Evolutionary conservation across 1,140 invertebrate genomes (phyloP).

Genomic region (Saccostrea cuccullata): DNA sequence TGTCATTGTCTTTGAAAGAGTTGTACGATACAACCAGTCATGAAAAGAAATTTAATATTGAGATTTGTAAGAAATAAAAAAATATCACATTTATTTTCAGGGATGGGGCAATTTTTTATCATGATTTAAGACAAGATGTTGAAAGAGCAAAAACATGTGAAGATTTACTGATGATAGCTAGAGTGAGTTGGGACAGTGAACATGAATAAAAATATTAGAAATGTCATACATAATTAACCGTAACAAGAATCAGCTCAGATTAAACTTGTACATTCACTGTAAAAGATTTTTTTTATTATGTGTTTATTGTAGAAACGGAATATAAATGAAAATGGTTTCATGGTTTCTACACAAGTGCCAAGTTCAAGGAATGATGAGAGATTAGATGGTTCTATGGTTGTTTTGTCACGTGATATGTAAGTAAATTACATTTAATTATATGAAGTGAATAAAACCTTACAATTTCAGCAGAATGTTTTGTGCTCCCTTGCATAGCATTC

Average conservation of each 20-base stretch:
- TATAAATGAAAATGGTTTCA: slow-evolving; percentile 73
- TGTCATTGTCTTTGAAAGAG: not conserved
- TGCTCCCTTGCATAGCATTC: too few species aligned
- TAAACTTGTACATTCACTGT: too few species aligned
- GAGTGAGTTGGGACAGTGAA: slow-evolving; percentile 52
- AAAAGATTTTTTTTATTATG: not conserved
- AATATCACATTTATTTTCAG: slow-evolving; percentile 21
- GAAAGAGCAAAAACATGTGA: slow-evolving; percentile 72
- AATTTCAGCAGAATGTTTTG: too few species aligned
- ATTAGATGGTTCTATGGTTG: slow-evolving; percentile 65
- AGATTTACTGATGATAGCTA: slow-evolving; percentile 70
- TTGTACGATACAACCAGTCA: not conserved
- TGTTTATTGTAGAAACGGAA: slow-evolving; percentile 66
- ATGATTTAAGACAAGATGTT: slow-evolving; percentile 67
- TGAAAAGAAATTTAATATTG: not conserved
- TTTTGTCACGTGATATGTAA: slow-evolving; percentile 44
- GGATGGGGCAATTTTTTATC: slow-evolving; percentile 62
- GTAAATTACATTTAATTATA: not conserved
- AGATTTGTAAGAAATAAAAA: too few species aligned
- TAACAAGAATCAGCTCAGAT: too few species aligned
- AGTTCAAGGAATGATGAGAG: slow-evolving; percentile 63
- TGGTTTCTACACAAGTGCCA: slow-evolving; percentile 76
- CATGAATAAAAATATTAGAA: too few species aligned
- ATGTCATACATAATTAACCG: too few species aligned
- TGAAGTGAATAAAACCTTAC: not conserved